A percentile compares a stretch with the other conserved stretches of the same genome.
Conservation (phyloP, 2,888 invertebrate species). For the Drosophila anomalata region DNA sequence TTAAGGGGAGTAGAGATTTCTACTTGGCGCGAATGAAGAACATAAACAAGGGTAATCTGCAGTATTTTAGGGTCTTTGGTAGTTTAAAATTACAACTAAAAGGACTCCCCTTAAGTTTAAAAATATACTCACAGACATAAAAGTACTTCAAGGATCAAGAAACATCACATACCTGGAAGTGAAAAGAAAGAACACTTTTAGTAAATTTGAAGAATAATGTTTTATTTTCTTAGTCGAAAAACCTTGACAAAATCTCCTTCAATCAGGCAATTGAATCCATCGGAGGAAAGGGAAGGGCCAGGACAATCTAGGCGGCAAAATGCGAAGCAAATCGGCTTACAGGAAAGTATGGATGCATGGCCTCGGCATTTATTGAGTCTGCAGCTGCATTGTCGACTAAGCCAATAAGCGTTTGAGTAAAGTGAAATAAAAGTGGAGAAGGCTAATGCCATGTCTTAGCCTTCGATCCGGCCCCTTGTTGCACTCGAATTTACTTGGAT, state of each 20-base stretch:
- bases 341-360: constrained; percentile 34
- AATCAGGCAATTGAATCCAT: constrained; percentile 15
- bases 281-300: not conserved
- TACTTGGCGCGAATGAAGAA: not conserved
- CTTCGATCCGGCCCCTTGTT: constrained; percentile 48
- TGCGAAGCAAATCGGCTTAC: constrained; percentile 64
- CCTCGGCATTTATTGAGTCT: constrained; percentile 67
- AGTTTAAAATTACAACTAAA: too few species aligned
- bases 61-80: not conserved
- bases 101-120: not conserved
- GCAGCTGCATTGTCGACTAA: constrained; percentile 64
- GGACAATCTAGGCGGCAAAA: constrained; percentile 6
- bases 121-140: constrained; percentile 2
- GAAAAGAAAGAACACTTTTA: constrained; percentile 7
- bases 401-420: constrained; percentile 71
- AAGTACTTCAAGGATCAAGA: not conserved
- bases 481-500: constrained; percentile 57
- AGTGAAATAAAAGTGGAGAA: constrained; percentile 37
- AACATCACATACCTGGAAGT: constrained; percentile 49
- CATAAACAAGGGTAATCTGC: constrained; percentile 3
- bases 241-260: constrained; percentile 13
- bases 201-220: not conserved
- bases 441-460: constrained; percentile 35
- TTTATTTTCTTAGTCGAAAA: not conserved
- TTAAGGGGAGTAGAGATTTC: not conserved